A percentile compares a stretch with the other conserved stretches of the same genome.
These are phyloP conservation scores for Sarcophaga bullata DNA, from an alignment of 1,140 invertebrate species.

Conservation along the genomic window DNA sequence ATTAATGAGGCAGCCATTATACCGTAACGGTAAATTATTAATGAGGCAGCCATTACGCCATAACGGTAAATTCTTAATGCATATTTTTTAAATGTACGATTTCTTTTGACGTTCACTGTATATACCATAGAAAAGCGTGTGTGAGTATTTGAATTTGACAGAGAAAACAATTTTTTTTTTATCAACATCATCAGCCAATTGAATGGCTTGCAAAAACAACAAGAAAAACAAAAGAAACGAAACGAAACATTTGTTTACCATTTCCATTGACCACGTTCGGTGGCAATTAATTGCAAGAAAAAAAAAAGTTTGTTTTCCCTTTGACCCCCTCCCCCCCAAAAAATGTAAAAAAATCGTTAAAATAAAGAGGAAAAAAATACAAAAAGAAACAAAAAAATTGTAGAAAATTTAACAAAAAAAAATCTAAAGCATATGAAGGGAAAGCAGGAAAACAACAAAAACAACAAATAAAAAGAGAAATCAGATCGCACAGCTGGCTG, in stretches of 20 bases:
- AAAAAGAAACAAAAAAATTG: not conserved
- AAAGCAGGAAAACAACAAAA: not conserved
- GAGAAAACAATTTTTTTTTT: not conserved
- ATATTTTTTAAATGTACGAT: too few species aligned
- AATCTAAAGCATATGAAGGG: not conserved
- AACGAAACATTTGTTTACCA: slow-evolving; percentile 35
- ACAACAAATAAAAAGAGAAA: too few species aligned
- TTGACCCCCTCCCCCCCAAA: too few species aligned
- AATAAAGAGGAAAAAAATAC: not conserved
- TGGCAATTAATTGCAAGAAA: slow-evolving; percentile 35
- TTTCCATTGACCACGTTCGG: slow-evolving; percentile 39
- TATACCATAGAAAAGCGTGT: too few species aligned
- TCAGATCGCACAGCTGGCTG: slow-evolving; percentile 23
- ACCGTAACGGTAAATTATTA: too few species aligned
- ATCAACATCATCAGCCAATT: not conserved
- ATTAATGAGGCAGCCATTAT: too few species aligned
- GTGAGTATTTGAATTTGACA: too few species aligned
- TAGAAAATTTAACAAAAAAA: not conserved
- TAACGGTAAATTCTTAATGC: too few species aligned
- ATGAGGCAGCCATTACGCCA: too few species aligned
- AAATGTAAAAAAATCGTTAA: not conserved
- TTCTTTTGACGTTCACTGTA: too few species aligned
- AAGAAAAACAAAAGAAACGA: not conserved
- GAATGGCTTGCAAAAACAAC: not conserved
- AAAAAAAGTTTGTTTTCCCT: not conserved